A percentile compares a stretch with the other conserved stretches of the same genome.
Evolutionary conservation across 2,113 vertebrate genomes (phyloP).

Genomic region (Morone saxatilis): DNA sequence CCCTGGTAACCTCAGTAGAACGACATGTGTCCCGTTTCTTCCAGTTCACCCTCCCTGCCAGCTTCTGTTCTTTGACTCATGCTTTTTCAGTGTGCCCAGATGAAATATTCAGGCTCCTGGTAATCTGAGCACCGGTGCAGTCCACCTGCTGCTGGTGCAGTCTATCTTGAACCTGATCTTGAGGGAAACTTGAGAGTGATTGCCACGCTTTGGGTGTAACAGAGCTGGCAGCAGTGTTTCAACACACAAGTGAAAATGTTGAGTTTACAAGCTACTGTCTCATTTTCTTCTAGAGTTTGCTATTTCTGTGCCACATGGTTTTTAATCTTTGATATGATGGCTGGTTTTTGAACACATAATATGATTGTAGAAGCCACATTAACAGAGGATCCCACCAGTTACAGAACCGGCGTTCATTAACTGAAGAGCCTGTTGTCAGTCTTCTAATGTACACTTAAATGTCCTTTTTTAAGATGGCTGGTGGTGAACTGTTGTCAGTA

Average conservation of each 20-base stretch:
- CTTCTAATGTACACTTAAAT: not conserved
- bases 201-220: conserved; percentile 62
- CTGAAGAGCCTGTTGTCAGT: not conserved
- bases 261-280: not conserved
- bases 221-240: conserved; percentile 32
- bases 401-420: not conserved
- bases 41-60: not conserved
- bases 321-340: not conserved
- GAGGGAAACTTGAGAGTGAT: conserved; percentile 66
- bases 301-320: not conserved
- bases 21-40: conserved; percentile 57
- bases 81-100: conserved; percentile 62
- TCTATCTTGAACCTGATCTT: conserved; percentile 72
- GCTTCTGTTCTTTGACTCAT: conserved; percentile 61
- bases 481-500: not conserved
- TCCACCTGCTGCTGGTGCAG: conserved; percentile 61
- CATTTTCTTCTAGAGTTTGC: not conserved
- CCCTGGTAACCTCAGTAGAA: conserved; percentile 46
- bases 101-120: conserved; percentile 82
- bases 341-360: not conserved
- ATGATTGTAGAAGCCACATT: not conserved
- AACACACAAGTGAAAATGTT: conserved; percentile 13
- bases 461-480: not conserved
- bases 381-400: not conserved
- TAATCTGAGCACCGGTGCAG: conserved; percentile 65